Percentiles rank a stretch among this genome's conserved stretches.
Conservation (phyloP, 2,888 invertebrate species). For the Allygus modestus region DNA sequence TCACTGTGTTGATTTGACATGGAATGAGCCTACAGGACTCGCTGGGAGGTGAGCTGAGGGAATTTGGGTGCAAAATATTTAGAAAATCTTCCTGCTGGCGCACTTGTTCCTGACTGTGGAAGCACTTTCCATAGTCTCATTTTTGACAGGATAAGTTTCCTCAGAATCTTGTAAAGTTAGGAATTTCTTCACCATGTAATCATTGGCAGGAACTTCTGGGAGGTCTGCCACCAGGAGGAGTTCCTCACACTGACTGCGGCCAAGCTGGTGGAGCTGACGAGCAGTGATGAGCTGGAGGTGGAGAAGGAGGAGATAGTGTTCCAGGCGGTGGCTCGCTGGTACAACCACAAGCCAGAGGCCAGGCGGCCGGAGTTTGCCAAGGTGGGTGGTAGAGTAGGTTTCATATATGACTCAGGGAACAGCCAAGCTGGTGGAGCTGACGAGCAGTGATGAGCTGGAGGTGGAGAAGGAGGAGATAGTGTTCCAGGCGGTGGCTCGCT, state of each 20-base stretch:
- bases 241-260: slow-evolving; percentile 74
- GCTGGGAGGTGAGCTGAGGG: too few species aligned
- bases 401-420: too few species aligned
- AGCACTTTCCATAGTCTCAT: too few species aligned
- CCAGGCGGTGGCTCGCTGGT: slow-evolving; percentile 75
- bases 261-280: slow-evolving; percentile 75
- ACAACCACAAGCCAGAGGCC: slow-evolving; percentile 72
- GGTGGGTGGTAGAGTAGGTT: slow-evolving; percentile 68
- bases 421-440: neutral
- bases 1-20: too few species aligned
- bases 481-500: slow-evolving; percentile 75
- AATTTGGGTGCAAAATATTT: too few species aligned
- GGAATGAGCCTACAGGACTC: too few species aligned
- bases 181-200: too few species aligned
- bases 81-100: too few species aligned
- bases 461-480: slow-evolving; percentile 76
- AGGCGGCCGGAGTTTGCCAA: slow-evolving; percentile 73
- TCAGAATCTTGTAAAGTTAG: too few species aligned
- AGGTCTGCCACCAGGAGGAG: slow-evolving; percentile 73
- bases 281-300: slow-evolving; percentile 75
- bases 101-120: too few species aligned
- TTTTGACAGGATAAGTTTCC: too few species aligned
- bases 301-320: slow-evolving; percentile 76
- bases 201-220: slow-evolving; percentile 72
- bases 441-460: slow-evolving; percentile 71